Evolutionary conservation across 1,140 invertebrate genomes (phyloP).

Genomic region (Solen grandis): DNA sequence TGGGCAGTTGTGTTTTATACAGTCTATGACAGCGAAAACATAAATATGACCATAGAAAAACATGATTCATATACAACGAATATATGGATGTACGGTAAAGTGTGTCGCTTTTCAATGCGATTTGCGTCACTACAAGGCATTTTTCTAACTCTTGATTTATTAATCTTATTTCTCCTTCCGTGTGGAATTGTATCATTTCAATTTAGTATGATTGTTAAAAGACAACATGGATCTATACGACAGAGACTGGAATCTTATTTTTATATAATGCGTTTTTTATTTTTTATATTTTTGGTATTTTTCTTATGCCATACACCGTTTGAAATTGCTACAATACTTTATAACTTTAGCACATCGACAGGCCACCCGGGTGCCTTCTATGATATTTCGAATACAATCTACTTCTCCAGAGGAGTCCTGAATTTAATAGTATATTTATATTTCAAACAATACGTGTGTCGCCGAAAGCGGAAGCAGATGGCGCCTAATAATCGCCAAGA

Average conservation of each 20-base stretch:
- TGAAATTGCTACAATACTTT: slow-evolving; percentile 33
- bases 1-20: slow-evolving; percentile 54
- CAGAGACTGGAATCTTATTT: slow-evolving; percentile 52
- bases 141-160: slow-evolving; percentile 42
- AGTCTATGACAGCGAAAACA: slow-evolving; percentile 31
- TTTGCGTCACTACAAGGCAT: slow-evolving; percentile 22
- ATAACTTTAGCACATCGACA: not conserved
- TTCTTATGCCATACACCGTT: slow-evolving; percentile 46
- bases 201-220: slow-evolving; percentile 44
- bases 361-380: slow-evolving; percentile 3
- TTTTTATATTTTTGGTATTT: slow-evolving; percentile 45
- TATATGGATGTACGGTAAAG: slow-evolving; percentile 42
- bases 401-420: slow-evolving; percentile 26
- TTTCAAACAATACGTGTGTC: slow-evolving; percentile 53
- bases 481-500: not conserved
- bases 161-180: slow-evolving; percentile 26
- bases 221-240: slow-evolving; percentile 48
- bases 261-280: slow-evolving; percentile 50
- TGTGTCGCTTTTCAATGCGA: slow-evolving; percentile 42
- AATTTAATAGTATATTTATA: slow-evolving; percentile 42
- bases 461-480: slow-evolving; percentile 17
- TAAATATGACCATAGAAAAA: not conserved
- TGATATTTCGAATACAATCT: slow-evolving; percentile 24
- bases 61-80: not conserved
- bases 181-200: slow-evolving; percentile 24